Evolutionary conservation across 2,888 invertebrate genomes (phyloP).

Genomic region (Ormyrus thymus): DNA sequence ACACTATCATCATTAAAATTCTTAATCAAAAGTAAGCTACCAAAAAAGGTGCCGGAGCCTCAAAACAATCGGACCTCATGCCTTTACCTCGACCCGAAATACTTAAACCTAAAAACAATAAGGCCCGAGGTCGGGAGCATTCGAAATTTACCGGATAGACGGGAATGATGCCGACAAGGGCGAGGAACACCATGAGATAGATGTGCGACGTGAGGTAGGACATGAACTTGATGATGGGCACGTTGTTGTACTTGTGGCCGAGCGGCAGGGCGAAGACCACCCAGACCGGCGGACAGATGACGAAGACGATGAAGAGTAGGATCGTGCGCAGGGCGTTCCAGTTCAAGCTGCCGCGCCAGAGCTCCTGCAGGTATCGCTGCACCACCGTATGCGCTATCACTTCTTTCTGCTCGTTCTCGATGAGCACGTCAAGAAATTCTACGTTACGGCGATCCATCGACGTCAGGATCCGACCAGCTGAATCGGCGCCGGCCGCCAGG

Average conservation of each 20-base stretch:
- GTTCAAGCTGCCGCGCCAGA: slow-evolving; percentile 97
- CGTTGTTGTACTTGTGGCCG: slow-evolving; percentile 96
- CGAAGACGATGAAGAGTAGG: slow-evolving; percentile 92
- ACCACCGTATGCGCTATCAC: slow-evolving; percentile 98
- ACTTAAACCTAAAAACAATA: too few species aligned
- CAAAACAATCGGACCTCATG: too few species aligned
- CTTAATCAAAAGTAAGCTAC: neutral
- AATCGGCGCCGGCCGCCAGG: slow-evolving; percentile 94
- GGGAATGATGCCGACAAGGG: slow-evolving; percentile 92
- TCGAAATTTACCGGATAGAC: slow-evolving; percentile 80
- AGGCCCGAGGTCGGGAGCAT: too few species aligned
- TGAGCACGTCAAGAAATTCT: slow-evolving; percentile 96
- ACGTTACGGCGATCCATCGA: slow-evolving; percentile 96
- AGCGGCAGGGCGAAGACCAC: slow-evolving; percentile 95
- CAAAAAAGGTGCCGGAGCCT: too few species aligned
- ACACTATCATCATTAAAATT: neutral
- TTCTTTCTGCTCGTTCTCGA: slow-evolving; percentile 99
- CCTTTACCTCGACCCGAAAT: too few species aligned
- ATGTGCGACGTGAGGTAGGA: slow-evolving; percentile 99
- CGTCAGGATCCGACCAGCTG: slow-evolving; percentile 94
- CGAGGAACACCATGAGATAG: slow-evolving; percentile 94
- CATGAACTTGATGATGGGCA: slow-evolving; percentile 99
- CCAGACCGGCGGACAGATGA: slow-evolving; percentile 97
- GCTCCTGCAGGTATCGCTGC: slow-evolving; percentile 96
- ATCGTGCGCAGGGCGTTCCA: slow-evolving; percentile 98